Evolutionary conservation across 1,140 invertebrate species (phyloP).

Genomic region (Idris sp.): DNA sequence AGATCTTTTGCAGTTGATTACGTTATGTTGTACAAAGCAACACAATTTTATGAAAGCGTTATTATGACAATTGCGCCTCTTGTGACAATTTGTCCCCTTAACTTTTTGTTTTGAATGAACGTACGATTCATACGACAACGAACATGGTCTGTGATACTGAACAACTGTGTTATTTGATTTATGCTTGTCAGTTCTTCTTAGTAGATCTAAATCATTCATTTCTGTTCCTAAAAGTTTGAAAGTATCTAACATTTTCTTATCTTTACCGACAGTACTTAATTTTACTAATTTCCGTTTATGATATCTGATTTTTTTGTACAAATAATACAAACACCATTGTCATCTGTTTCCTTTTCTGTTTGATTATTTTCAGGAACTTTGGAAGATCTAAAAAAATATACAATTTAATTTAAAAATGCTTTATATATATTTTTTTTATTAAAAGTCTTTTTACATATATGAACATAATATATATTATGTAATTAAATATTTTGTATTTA

Average conservation of each 20-base stretch:
- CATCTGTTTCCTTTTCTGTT: no score
- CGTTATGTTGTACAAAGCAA: neutral
- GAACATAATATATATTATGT: no score
- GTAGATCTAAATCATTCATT: constrained; percentile 5
- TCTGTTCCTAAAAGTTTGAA: neutral
- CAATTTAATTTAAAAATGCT: no score
- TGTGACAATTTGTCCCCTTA: constrained; percentile 2
- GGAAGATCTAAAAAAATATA: no score
- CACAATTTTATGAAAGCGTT: constrained; percentile 9
- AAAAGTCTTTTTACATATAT: no score
- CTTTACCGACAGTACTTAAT: neutral
- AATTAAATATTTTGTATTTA: no score
- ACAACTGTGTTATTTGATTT: neutral
- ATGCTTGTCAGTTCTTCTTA: neutral
- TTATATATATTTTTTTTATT: no score
- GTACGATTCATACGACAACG: neutral
- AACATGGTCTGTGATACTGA: constrained; percentile 2
- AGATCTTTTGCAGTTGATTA: constrained; percentile 6
- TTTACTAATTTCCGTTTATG: constrained; percentile 2
- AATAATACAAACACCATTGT: no score
- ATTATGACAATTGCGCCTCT: constrained; percentile 1
- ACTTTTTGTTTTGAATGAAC: neutral
- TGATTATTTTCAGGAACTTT: no score
- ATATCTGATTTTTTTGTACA: constrained; percentile 2
- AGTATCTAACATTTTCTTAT: neutral